Percentiles rank a stretch among this genome's conserved stretches.
Conservation (phyloP, 2,113 vertebrate species). For the Centropus unirufus region DNA sequence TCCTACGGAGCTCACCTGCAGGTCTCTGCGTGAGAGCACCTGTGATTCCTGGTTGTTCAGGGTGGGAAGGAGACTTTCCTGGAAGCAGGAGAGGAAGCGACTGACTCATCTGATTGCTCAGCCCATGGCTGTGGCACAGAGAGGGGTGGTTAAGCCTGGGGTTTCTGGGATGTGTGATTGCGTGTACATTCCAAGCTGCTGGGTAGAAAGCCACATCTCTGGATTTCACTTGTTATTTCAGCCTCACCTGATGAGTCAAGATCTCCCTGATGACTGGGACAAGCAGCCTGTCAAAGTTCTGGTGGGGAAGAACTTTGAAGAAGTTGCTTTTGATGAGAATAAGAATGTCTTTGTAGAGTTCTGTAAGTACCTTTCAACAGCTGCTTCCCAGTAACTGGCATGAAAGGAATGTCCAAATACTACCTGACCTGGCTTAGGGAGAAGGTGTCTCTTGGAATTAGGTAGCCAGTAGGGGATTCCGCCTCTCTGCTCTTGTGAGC, state of each 20-base stretch:
- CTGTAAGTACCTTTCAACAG: slow-evolving; percentile 82
- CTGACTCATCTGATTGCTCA: neutral
- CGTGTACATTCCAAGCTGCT: neutral
- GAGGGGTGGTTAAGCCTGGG: neutral
- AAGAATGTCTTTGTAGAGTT: slow-evolving; percentile 98
- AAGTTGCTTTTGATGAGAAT: slow-evolving; percentile 87
- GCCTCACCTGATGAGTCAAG: slow-evolving; percentile 98
- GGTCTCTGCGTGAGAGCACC: neutral
- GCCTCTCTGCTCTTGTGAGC: too few relatives aligned
- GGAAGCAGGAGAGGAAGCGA: neutral
- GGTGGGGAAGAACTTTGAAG: slow-evolving; percentile 96
- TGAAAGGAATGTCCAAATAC: neutral
- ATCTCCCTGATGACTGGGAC: slow-evolving; percentile 96
- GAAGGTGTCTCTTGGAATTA: neutral
- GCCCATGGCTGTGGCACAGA: neutral
- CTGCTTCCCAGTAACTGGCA: neutral
- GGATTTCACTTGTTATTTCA: slow-evolving; percentile 46
- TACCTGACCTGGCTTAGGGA: neutral
- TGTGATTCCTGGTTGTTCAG: neutral
- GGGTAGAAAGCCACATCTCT: neutral
- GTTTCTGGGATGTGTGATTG: neutral
- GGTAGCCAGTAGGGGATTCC: too few relatives aligned
- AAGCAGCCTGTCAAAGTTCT: slow-evolving; percentile 90
- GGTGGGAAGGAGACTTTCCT: neutral
- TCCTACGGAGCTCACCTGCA: neutral